A percentile compares a stretch with the other conserved stretches of the same genome.
phyloP scores from a whole-genome alignment of 2,113 vertebrate species.

The Cheirogaleus medius region DNA sequence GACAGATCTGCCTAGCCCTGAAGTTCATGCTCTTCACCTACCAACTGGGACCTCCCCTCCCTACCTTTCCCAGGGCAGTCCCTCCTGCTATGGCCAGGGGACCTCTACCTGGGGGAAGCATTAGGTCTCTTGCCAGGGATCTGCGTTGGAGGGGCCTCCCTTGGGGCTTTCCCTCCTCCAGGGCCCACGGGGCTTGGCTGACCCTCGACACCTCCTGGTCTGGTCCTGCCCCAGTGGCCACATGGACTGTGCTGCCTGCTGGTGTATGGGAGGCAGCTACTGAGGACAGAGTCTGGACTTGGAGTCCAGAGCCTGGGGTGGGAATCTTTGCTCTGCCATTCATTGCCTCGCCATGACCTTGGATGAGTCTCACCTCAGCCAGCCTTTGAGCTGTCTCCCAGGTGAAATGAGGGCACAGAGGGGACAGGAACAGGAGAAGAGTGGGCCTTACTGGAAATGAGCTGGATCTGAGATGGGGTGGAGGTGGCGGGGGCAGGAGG shows the following conservation, averaged over 20 bases:
- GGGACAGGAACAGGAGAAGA: background rate
- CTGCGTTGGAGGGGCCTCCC: background rate
- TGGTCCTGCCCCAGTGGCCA: background rate
- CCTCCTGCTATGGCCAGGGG: background rate
- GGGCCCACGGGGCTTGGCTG: background rate
- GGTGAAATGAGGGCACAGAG: background rate
- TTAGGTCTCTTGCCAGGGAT: background rate
- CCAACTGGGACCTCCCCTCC: too few species aligned
- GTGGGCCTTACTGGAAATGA: background rate
- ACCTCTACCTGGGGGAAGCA: background rate
- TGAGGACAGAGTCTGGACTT: background rate
- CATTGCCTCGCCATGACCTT: background rate
- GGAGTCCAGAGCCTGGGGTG: background rate
- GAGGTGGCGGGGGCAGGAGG: background rate
- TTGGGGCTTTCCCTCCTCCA: background rate
- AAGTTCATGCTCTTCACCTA: background rate
- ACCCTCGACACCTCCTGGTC: background rate
- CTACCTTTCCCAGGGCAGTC: background rate
- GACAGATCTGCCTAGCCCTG: background rate
- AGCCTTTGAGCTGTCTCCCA: background rate
- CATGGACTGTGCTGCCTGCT: background rate
- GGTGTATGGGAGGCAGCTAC: background rate
- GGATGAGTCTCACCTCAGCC: background rate
- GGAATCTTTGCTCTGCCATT: background rate
- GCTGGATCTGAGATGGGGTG: background rate